Evolutionary conservation across 1,140 invertebrate species (phyloP).

Genomic region (Drosophila micromelanica): DNA sequence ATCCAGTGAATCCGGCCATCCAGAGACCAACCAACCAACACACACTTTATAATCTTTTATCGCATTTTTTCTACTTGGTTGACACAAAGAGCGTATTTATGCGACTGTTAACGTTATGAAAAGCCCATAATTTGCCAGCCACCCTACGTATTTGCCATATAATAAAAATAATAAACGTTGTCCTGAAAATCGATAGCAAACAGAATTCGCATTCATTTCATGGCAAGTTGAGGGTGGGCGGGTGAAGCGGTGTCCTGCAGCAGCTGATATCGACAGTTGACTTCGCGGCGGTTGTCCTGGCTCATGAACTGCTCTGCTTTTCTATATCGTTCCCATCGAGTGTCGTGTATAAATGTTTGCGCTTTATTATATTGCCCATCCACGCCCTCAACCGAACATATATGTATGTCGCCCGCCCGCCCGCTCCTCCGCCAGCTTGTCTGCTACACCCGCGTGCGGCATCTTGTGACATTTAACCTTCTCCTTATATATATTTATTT

Average conservation of each 20-base stretch:
- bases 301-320: slow-evolving; percentile 58
- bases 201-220: slow-evolving; percentile 76
- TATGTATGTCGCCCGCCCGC: background rate
- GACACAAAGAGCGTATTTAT: slow-evolving; percentile 84
- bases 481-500: slow-evolving; percentile 38
- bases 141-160: slow-evolving; percentile 61
- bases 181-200: slow-evolving; percentile 84
- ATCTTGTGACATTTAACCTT: slow-evolving; percentile 82
- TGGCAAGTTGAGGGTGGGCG: background rate
- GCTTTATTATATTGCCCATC: slow-evolving; percentile 79
- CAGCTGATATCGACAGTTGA: slow-evolving; percentile 83
- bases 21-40: slow-evolving; percentile 39
- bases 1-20: slow-evolving; percentile 7
- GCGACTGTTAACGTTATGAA: slow-evolving; percentile 84
- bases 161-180: slow-evolving; percentile 83
- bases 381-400: slow-evolving; percentile 44
- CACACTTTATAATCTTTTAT: slow-evolving; percentile 85
- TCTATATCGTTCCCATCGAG: slow-evolving; percentile 62
- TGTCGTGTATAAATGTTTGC: slow-evolving; percentile 83
- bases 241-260: slow-evolving; percentile 33
- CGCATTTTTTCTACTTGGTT: slow-evolving; percentile 84
- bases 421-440: slow-evolving; percentile 3
- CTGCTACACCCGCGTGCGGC: slow-evolving; percentile 43
- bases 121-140: slow-evolving; percentile 83
- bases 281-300: slow-evolving; percentile 52